phyloP scores from a whole-genome alignment of 1,140 invertebrate species.

The Drosophila ironensis region DNA sequence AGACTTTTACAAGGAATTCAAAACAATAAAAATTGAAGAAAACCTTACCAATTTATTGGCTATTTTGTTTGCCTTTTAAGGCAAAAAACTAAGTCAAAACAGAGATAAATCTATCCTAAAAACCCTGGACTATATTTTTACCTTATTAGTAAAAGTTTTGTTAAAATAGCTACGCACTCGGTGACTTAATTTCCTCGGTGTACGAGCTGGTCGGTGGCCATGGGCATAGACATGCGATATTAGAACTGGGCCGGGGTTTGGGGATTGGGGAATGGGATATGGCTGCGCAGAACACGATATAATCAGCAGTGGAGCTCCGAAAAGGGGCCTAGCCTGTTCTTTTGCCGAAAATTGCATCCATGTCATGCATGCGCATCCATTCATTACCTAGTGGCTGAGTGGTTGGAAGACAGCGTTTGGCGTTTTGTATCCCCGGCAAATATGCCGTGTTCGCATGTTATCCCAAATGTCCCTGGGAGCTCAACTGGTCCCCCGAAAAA shows the following conservation, averaged over 20 bases:
- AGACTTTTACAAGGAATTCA: too few species aligned
- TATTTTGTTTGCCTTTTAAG: too few species aligned
- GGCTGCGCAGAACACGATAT: constrained; percentile 61
- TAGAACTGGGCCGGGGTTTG: neutral
- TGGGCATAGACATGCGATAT: constrained; percentile 13
- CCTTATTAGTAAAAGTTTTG: too few species aligned
- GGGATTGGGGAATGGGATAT: constrained; percentile 2
- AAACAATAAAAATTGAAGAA: too few species aligned
- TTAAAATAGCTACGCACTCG: too few species aligned
- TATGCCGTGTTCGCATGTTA: constrained; percentile 77
- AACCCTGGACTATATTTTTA: too few species aligned
- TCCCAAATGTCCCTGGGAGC: constrained; percentile 70
- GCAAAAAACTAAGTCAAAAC: too few species aligned
- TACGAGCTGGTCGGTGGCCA: constrained; percentile 2
- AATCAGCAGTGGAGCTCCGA: constrained; percentile 46
- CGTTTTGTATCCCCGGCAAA: constrained; percentile 74
- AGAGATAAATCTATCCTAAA: too few species aligned
- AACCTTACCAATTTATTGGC: too few species aligned
- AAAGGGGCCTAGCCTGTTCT: constrained; percentile 26
- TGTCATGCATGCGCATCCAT: constrained; percentile 76
- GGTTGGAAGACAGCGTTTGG: constrained; percentile 73
- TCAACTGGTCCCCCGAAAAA: constrained; percentile 44
- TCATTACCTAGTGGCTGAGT: constrained; percentile 73
- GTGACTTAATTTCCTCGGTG: constrained; percentile 4
- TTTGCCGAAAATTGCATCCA: constrained; percentile 77